Evolutionary conservation across 2,888 invertebrate genomes (phyloP).

Genomic region (Stratiomys singularior): DNA sequence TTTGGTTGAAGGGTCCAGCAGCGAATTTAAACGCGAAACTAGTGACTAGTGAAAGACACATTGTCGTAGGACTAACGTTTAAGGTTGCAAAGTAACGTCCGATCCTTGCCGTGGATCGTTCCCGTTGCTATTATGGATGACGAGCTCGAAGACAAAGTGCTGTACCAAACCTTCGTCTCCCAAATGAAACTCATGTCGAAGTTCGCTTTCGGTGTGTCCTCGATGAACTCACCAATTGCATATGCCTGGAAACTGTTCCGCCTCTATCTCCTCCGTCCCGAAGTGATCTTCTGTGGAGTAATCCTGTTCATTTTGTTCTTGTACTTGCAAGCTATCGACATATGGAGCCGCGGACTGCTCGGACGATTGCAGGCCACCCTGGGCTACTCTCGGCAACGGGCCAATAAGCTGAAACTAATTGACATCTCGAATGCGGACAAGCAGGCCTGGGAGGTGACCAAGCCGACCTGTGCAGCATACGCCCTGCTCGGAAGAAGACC

Average conservation of each 20-base stretch:
- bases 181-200: conserved; percentile 87
- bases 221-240: conserved; percentile 77
- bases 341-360: conserved; percentile 81
- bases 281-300: conserved; percentile 78
- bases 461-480: conserved; percentile 82
- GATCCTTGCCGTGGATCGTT: background rate
- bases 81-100: background rate
- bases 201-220: conserved; percentile 79
- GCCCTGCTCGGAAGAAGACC: conserved; percentile 90
- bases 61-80: background rate
- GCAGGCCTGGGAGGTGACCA: conserved; percentile 80
- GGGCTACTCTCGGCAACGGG: conserved; percentile 58
- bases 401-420: conserved; percentile 57
- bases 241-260: conserved; percentile 84
- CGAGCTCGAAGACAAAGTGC: conserved; percentile 88
- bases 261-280: conserved; percentile 82
- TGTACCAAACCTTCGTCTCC: conserved; percentile 87
- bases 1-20: background rate
- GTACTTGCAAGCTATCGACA: conserved; percentile 84
- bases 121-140: conserved; percentile 77
- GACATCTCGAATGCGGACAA: conserved; percentile 64
- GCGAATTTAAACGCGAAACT: background rate
- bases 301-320: conserved; percentile 77
- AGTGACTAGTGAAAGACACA: background rate
- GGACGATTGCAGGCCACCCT: conserved; percentile 65